A percentile compares a stretch with the other conserved stretches of the same genome.
phyloP scores from a whole-genome alignment of 2,888 invertebrate genomes.

The Harpalus rufipes region DNA sequence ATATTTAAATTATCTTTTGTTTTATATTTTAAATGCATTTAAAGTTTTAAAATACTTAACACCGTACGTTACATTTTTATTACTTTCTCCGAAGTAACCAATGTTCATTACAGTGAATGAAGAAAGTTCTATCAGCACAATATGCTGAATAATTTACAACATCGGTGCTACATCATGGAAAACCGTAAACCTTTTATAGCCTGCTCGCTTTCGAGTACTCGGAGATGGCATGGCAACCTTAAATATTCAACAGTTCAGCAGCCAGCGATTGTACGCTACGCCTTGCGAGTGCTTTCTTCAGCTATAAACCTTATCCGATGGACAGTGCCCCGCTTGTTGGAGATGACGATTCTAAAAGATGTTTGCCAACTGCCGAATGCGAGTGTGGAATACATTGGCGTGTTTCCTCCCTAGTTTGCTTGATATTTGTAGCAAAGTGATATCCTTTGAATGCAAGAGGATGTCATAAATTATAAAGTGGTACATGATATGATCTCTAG shows the following conservation, averaged over 20 bases:
- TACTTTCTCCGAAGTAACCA: conserved; percentile 8
- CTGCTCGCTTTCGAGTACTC: not conserved
- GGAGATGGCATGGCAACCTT: conserved; percentile 24
- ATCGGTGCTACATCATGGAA: not conserved
- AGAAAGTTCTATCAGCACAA: conserved; percentile 47
- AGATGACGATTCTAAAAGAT: conserved; percentile 15
- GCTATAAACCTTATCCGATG: conserved; percentile 45
- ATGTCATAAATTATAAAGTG: no score
- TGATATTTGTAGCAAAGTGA: not conserved
- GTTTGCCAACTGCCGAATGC: conserved; percentile 4
- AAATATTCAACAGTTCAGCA: conserved; percentile 54
- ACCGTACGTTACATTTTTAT: no score
- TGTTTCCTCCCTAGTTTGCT: not conserved
- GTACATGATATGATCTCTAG: no score
- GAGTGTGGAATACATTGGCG: conserved; percentile 11
- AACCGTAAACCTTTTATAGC: conserved; percentile 33
- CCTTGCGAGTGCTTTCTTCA: conserved; percentile 23
- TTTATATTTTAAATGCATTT: no score
- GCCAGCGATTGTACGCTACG: not conserved
- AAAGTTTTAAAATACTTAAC: no score
- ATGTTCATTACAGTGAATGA: conserved; percentile 1
- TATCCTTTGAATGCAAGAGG: no score
- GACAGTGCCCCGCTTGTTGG: conserved; percentile 21
- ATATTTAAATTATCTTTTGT: no score
- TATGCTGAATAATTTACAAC: conserved; percentile 40